phyloP scores from a whole-genome alignment of 2,113 vertebrate genomes.

The Poecilia latipinna region DNA sequence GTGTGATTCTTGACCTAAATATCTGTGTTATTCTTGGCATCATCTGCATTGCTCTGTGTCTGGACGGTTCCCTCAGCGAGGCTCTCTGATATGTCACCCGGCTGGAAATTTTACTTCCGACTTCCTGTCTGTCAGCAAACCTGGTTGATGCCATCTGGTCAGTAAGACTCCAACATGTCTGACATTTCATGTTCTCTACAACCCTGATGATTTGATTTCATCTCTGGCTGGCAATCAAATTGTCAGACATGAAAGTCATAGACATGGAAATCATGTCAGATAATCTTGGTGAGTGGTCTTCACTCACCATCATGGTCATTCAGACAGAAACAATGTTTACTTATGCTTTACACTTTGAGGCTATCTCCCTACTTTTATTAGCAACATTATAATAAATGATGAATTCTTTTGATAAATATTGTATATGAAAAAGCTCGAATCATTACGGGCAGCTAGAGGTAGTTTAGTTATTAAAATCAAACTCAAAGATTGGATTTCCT shows the following conservation, averaged over 20 bases:
- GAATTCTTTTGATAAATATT: too few relatives aligned
- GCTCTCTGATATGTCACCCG: conserved; percentile 15
- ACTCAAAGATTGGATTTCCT: too few relatives aligned
- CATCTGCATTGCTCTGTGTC: not conserved
- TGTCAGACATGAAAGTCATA: not conserved
- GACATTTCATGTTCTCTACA: not conserved
- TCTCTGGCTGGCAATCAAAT: not conserved
- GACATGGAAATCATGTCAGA: not conserved
- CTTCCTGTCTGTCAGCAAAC: conserved; percentile 9
- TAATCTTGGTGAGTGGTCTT: not conserved
- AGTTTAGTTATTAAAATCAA: too few relatives aligned
- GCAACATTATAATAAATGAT: not conserved
- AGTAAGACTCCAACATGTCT: conserved; percentile 1
- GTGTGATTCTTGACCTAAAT: conserved; percentile 4
- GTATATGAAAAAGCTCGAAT: too few relatives aligned
- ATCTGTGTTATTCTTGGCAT: conserved; percentile 35
- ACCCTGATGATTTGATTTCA: not conserved
- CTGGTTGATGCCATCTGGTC: conserved; percentile 18
- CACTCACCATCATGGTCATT: not conserved
- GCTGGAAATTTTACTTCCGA: conserved; percentile 24
- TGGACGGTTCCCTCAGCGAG: conserved; percentile 2
- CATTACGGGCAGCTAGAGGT: too few relatives aligned
- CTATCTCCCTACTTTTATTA: not conserved
- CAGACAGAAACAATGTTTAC: not conserved
- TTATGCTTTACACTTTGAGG: not conserved